These are phyloP conservation scores for Macaria notata DNA, from an alignment of 2,888 invertebrate genomes.

Conservation along the genomic window DNA sequence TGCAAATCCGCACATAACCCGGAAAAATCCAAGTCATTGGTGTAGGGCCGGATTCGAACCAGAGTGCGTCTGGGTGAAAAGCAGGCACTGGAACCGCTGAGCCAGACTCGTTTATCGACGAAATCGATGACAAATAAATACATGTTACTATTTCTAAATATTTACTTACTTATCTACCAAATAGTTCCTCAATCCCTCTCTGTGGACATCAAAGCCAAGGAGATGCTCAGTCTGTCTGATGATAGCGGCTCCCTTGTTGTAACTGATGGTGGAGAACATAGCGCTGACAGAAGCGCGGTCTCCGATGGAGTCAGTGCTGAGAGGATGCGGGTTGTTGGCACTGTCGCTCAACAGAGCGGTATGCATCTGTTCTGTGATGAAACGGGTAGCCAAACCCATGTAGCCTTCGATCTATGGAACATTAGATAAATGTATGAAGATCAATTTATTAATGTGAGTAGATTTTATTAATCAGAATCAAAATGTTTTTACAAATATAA, in stretches of 20 bases:
- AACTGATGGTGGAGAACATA: constrained; percentile 86
- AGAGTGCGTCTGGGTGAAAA: no score
- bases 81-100: no score
- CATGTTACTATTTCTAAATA: no score
- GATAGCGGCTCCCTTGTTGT: constrained; percentile 85
- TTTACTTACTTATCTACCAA: constrained; percentile 69
- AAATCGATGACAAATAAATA: no score
- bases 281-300: constrained; percentile 81
- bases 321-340: constrained; percentile 78
- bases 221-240: constrained; percentile 87
- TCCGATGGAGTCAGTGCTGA: constrained; percentile 79
- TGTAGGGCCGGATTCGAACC: no score
- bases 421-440: no score
- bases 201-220: constrained; percentile 78
- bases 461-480: no score
- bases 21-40: no score
- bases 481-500: no score
- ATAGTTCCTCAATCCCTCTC: constrained; percentile 79
- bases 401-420: constrained; percentile 78
- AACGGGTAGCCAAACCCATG: constrained; percentile 86
- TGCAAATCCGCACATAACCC: no score
- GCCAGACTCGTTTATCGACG: no score
- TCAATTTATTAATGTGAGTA: no score
- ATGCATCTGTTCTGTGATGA: constrained; percentile 87
- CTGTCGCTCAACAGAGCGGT: constrained; percentile 83